Evolutionary conservation across 2,113 vertebrate species (phyloP).

Genomic region (Stegostoma tigrinum): DNA sequence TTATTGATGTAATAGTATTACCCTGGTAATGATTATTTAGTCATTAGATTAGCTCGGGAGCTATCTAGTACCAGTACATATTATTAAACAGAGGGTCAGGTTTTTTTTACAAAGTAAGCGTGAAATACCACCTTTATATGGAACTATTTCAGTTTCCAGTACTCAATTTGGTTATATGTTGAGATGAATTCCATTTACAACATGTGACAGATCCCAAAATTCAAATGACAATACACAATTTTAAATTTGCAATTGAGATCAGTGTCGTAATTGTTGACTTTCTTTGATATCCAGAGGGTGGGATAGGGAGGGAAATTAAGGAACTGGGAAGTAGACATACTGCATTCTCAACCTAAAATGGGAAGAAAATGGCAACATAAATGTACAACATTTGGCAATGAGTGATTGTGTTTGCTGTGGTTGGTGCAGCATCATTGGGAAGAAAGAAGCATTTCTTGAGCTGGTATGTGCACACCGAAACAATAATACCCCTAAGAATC

Average conservation of each 20-base stretch:
- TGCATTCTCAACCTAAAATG: neutral
- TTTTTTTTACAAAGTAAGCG: neutral
- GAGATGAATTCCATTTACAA: neutral
- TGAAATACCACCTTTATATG: neutral
- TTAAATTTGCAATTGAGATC: neutral
- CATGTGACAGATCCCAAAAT: neutral
- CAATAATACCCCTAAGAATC: neutral
- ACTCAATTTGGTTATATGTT: neutral
- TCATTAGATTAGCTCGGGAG: neutral
- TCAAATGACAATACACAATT: neutral
- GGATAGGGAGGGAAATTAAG: neutral
- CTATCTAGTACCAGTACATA: neutral
- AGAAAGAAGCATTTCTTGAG: neutral
- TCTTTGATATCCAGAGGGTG: neutral
- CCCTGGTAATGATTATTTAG: neutral
- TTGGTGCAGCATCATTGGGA: neutral
- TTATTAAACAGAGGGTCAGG: neutral
- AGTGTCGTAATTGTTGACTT: neutral
- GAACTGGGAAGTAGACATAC: no score
- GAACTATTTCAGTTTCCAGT: neutral
- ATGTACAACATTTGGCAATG: neutral
- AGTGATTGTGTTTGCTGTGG: neutral
- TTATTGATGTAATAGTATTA: neutral
- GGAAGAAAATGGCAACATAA: neutral
- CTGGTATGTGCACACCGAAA: neutral